phyloP scores from a whole-genome alignment of 2,113 vertebrate genomes.

The Aptenodytes forsteri region DNA sequence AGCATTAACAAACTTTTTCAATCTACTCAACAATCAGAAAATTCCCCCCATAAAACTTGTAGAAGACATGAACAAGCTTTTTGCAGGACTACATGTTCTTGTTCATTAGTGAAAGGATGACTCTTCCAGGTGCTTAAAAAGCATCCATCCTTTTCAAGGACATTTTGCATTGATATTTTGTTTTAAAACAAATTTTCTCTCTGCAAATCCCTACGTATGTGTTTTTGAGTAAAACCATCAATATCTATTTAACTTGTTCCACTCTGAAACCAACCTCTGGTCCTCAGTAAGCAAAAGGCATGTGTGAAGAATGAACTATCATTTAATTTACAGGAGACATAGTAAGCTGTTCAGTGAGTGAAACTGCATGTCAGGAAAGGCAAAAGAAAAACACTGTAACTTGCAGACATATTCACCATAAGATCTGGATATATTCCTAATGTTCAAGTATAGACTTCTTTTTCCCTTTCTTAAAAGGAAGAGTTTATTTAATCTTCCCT shows the following conservation, averaged over 20 bases:
- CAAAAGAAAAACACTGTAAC: background rate
- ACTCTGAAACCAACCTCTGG: background rate
- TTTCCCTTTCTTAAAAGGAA: background rate
- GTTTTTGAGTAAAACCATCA: background rate
- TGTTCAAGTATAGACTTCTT: rapidly evolving
- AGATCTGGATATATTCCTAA: background rate
- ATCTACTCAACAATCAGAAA: background rate
- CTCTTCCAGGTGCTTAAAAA: background rate
- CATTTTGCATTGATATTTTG: background rate
- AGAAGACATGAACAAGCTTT: background rate
- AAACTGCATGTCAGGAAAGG: background rate
- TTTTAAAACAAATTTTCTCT: background rate
- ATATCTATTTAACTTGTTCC: background rate
- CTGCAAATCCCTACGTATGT: background rate
- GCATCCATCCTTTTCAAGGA: background rate
- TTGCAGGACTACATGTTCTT: background rate
- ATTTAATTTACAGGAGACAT: background rate
- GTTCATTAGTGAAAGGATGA: background rate
- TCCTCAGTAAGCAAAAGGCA: background rate
- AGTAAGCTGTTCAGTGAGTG: background rate
- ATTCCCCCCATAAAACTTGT: background rate
- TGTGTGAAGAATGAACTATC: background rate
- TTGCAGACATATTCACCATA: background rate
- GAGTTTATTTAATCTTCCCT: background rate
- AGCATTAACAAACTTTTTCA: background rate